phyloP scores from a whole-genome alignment of 2,888 invertebrate species.

The Hetaerina titia region DNA sequence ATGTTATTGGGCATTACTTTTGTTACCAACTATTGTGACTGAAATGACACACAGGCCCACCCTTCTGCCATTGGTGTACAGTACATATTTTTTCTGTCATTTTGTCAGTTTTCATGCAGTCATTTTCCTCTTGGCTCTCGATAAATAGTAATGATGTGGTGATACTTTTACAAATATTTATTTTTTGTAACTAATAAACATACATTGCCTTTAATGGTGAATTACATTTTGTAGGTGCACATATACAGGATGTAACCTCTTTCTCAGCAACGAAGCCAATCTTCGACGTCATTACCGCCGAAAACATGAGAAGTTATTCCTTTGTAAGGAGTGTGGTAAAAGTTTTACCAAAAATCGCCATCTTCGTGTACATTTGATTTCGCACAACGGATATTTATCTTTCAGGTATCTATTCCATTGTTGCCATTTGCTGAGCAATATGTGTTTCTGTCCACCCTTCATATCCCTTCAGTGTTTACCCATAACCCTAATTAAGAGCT shows the following conservation, averaged over 20 bases:
- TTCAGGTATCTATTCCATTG: neutral
- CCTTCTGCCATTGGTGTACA: too few relatives aligned
- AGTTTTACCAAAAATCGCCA: neutral
- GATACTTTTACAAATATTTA: too few relatives aligned
- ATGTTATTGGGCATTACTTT: neutral
- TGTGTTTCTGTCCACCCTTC: too few relatives aligned
- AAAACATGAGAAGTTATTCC: neutral
- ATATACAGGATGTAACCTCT: slow-evolving; percentile 11
- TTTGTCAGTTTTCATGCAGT: too few relatives aligned
- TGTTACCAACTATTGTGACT: neutral
- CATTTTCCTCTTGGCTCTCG: too few relatives aligned
- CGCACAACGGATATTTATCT: neutral
- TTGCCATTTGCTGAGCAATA: neutral
- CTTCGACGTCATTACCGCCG: slow-evolving; percentile 29
- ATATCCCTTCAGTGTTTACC: too few relatives aligned
- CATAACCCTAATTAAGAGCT: too few relatives aligned
- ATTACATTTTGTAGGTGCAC: slow-evolving; percentile 13
- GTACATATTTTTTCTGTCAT: too few relatives aligned
- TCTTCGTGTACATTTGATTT: neutral
- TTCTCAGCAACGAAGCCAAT: neutral
- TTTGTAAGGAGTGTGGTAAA: slow-evolving; percentile 5
- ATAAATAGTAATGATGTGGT: too few relatives aligned
- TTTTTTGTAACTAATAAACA: too few relatives aligned
- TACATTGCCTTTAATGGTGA: neutral
- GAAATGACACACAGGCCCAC: too few relatives aligned